Evolutionary conservation across 2,797 vertebrate genomes (phyloP).

Genomic region (Ceryle rudis): DNA sequence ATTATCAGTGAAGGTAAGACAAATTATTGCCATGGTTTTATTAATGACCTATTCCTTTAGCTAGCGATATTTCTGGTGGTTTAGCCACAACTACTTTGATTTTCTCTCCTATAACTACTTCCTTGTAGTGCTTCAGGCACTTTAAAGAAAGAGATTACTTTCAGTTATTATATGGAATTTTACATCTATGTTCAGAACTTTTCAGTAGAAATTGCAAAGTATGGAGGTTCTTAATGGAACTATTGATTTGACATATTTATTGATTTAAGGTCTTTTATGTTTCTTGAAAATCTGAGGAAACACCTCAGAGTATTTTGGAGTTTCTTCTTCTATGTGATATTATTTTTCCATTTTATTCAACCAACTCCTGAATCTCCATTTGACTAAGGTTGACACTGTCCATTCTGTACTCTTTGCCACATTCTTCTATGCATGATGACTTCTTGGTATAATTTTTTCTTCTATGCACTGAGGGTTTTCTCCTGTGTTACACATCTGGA

Average conservation of each 20-base stretch:
- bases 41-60: slow-evolving; percentile 7
- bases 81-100: slow-evolving; percentile 35
- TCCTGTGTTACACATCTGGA: background rate
- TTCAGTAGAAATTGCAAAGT: background rate
- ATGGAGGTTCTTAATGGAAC: background rate
- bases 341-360: background rate
- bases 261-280: background rate
- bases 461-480: background rate
- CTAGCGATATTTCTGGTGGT: slow-evolving; percentile 44
- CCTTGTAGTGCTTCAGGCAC: slow-evolving; percentile 33
- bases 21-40: background rate
- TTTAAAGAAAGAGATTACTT: background rate
- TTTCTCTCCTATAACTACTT: slow-evolving; percentile 53
- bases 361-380: background rate
- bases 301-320: background rate
- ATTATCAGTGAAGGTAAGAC: background rate
- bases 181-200: background rate
- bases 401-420: background rate
- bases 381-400: background rate
- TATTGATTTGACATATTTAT: background rate
- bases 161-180: background rate
- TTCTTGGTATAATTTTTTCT: background rate
- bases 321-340: background rate
- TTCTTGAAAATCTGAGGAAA: background rate
- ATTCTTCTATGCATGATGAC: background rate